Evolutionary conservation across 2,888 invertebrate genomes (phyloP).

Genomic region (Lasioglossum morio): DNA sequence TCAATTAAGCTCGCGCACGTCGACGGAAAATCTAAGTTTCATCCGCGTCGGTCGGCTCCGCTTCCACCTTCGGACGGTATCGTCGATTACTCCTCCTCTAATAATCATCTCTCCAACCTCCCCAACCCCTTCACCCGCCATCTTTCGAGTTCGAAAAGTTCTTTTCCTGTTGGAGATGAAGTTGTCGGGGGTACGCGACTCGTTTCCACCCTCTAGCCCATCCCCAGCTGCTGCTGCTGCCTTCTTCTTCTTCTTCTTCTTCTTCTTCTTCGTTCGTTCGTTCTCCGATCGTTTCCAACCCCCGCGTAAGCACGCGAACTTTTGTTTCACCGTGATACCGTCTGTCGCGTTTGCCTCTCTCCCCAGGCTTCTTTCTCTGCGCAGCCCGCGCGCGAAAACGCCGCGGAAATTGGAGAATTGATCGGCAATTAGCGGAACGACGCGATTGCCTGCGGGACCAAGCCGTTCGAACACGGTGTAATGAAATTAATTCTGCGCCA

Average conservation of each 20-base stretch:
- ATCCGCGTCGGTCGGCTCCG: constrained; percentile 21
- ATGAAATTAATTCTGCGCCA: constrained; percentile 20
- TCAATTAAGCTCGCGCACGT: constrained; percentile 49
- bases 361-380: not conserved
- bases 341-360: not conserved
- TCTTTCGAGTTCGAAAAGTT: constrained; percentile 56
- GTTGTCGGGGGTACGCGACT: constrained; percentile 23
- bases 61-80: constrained; percentile 38
- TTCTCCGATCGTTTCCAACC: not conserved
- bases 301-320: constrained; percentile 8
- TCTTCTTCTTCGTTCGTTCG: not conserved
- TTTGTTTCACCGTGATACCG: constrained; percentile 19
- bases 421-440: constrained; percentile 49
- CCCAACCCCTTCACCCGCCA: constrained; percentile 24
- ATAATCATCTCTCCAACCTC: constrained; percentile 62
- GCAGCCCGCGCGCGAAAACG: constrained; percentile 13
- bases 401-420: constrained; percentile 49
- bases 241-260: not conserved
- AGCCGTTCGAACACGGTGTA: constrained; percentile 11
- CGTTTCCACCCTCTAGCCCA: not conserved
- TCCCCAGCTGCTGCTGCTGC: not conserved
- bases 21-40: constrained; percentile 44
- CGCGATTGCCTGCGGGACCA: constrained; percentile 15
- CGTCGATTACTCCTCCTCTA: constrained; percentile 57
- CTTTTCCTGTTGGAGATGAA: constrained; percentile 55